Conservation (phyloP, 2,888 invertebrate species). For the Lepetodrilus schrolli region DNA sequence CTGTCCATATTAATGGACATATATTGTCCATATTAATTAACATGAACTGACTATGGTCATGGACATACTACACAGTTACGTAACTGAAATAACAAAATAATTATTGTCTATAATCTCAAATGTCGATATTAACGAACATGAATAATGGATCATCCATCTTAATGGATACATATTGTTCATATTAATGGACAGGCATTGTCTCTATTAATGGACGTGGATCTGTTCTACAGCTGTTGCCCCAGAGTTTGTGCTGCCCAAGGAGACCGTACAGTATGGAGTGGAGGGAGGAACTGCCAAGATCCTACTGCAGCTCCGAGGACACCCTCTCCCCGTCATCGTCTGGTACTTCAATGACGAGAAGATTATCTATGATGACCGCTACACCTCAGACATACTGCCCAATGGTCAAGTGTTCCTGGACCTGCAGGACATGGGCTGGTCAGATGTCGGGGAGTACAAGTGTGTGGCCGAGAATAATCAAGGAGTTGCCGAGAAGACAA, state of each 20-base stretch:
- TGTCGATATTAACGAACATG: no score
- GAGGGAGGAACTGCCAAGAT: conserved; percentile 92
- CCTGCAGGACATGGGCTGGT: conserved; percentile 77
- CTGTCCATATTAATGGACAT: no score
- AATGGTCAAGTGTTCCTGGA: conserved; percentile 77
- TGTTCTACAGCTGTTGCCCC: conserved; percentile 1
- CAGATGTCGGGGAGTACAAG: conserved; percentile 95
- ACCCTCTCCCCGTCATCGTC: conserved; percentile 94
- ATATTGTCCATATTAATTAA: no score
- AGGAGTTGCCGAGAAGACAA: conserved; percentile 91
- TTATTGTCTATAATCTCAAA: no score
- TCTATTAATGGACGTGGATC: no score
- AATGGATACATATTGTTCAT: no score
- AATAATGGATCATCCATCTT: no score
- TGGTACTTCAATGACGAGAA: conserved; percentile 89
- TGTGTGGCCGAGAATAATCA: conserved; percentile 95
- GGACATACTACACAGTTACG: no score
- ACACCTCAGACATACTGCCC: conserved; percentile 90
- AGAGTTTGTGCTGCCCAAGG: background rate
- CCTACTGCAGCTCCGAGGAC: conserved; percentile 95
- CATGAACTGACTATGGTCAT: no score
- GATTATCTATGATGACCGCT: conserved; percentile 82
- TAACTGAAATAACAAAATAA: no score
- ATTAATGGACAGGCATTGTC: no score
- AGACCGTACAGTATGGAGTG: conserved; percentile 90